Evolutionary conservation across 37 sponge, comb jelly and placozoan species (phyloP).

Genomic region (Haliclona indistincta): DNA sequence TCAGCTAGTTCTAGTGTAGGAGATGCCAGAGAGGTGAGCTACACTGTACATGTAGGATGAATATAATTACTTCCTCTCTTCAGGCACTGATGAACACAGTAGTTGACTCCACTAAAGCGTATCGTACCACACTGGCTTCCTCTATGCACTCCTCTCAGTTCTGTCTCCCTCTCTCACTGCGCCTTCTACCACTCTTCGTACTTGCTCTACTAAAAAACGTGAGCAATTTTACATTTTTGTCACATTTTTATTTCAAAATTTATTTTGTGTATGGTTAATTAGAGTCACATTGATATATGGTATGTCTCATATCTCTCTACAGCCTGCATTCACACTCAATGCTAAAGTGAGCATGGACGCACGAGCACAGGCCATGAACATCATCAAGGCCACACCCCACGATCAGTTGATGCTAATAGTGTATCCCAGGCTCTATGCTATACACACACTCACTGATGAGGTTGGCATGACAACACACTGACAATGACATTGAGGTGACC

Average conservation of each 20-base stretch:
- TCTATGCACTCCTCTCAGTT: slow-evolving; percentile 53
- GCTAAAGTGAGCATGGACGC: slow-evolving; percentile 59
- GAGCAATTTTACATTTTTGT: too few species aligned
- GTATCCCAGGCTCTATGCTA: slow-evolving; percentile 83
- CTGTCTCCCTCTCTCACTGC: slow-evolving; percentile 72
- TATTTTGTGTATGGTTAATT: too few species aligned
- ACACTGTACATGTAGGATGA: too few species aligned
- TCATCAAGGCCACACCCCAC: slow-evolving; percentile 82
- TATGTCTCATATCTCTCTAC: too few species aligned
- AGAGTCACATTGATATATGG: too few species aligned
- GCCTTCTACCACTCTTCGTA: slow-evolving; percentile 75
- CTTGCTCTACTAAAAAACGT: slow-evolving; percentile 73
- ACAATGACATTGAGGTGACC: too few species aligned
- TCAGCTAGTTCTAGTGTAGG: slow-evolving; percentile 70
- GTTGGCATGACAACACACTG: too few species aligned
- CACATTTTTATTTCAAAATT: too few species aligned
- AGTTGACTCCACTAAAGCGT: slow-evolving; percentile 76
- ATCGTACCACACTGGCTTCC: slow-evolving; percentile 49
- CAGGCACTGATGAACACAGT: slow-evolving; percentile 87
- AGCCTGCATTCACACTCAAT: slow-evolving; percentile 83
- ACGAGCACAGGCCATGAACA: slow-evolving; percentile 73
- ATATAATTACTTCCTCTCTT: too few species aligned
- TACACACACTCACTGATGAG: slow-evolving; percentile 71
- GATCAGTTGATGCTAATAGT: slow-evolving; percentile 65
- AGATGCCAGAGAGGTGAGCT: slow-evolving; percentile 92